Percentiles rank a stretch among this genome's conserved stretches.
Conservation (phyloP, 2,888 invertebrate species). For the Galeopsomyia nigrocyanea region DNA sequence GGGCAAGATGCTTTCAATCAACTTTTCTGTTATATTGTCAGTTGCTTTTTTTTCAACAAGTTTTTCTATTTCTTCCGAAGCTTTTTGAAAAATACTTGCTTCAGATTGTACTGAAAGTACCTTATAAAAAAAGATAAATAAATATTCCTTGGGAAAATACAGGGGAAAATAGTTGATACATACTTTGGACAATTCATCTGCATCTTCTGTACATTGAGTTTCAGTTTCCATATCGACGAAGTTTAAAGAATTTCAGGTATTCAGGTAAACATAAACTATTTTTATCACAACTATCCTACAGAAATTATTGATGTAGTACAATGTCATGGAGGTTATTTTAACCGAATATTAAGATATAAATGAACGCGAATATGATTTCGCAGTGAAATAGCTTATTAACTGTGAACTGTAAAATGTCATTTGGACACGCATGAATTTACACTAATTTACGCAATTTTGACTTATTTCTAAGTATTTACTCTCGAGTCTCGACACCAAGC, state of each 20-base stretch:
- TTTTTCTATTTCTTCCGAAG: constrained; percentile 55
- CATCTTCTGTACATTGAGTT: constrained; percentile 21
- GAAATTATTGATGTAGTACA: constrained; percentile 10
- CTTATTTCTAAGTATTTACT: too few species aligned
- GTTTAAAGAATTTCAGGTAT: constrained; percentile 1
- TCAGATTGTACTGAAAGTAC: constrained; percentile 53
- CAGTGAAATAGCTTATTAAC: too few species aligned
- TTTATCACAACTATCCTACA: constrained; percentile 1
- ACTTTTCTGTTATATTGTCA: constrained; percentile 1
- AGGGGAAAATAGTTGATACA: neutral
- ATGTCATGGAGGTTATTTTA: constrained; percentile 27
- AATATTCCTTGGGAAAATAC: neutral
- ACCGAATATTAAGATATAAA: neutral
- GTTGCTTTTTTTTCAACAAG: constrained; percentile 39
- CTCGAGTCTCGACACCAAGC: too few species aligned
- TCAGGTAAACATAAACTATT: constrained; percentile 20
- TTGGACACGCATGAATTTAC: too few species aligned
- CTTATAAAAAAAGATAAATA: constrained; percentile 19
- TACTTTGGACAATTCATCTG: constrained; percentile 39
- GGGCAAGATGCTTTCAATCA: constrained; percentile 20
- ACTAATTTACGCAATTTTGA: too few species aligned
- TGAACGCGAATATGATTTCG: too few species aligned
- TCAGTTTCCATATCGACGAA: constrained; percentile 34
- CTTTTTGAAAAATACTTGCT: constrained; percentile 57
- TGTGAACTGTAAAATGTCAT: too few species aligned